Conservation (phyloP, 2,797 vertebrate species). For the Pampus argenteus region DNA sequence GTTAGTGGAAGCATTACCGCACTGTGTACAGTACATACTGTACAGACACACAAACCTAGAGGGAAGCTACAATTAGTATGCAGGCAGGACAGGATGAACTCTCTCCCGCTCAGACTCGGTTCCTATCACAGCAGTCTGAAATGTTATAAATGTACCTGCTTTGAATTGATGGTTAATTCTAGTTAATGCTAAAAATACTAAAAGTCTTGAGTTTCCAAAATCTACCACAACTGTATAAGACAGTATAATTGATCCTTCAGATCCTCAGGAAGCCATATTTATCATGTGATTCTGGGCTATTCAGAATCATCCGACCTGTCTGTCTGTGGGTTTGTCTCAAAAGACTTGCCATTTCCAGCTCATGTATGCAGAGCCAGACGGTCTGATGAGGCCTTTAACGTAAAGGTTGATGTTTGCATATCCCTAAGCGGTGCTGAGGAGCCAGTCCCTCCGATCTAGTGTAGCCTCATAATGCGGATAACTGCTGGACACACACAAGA, state of each 20-base stretch:
- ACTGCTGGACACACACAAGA: background rate
- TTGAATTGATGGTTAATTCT: background rate
- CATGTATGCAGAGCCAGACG: conserved; percentile 18
- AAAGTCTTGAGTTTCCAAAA: background rate
- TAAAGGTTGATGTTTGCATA: conserved; percentile 65
- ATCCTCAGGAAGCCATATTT: background rate
- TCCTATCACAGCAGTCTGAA: background rate
- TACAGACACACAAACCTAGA: conserved; percentile 31
- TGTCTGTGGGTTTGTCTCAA: conserved; percentile 9
- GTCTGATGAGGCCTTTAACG: conserved; percentile 32
- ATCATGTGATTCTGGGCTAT: background rate
- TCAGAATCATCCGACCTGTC: background rate
- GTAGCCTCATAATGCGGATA: conserved; percentile 2
- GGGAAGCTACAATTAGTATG: conserved; percentile 28
- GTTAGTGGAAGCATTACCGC: conserved; percentile 48
- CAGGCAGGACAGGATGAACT: conserved; percentile 17
- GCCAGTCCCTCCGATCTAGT: conserved; percentile 24
- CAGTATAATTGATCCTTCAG: background rate
- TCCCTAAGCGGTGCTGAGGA: conserved; percentile 19
- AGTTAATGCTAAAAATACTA: background rate
- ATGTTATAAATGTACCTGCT: background rate
- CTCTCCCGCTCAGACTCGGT: conserved; percentile 2
- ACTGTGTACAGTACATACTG: conserved; percentile 22
- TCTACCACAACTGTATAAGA: background rate
- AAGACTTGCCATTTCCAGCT: conserved; percentile 35